These are phyloP conservation scores for Procambarus virginalis DNA, from an alignment of 1,140 invertebrate genomes.

Conservation along the genomic window DNA sequence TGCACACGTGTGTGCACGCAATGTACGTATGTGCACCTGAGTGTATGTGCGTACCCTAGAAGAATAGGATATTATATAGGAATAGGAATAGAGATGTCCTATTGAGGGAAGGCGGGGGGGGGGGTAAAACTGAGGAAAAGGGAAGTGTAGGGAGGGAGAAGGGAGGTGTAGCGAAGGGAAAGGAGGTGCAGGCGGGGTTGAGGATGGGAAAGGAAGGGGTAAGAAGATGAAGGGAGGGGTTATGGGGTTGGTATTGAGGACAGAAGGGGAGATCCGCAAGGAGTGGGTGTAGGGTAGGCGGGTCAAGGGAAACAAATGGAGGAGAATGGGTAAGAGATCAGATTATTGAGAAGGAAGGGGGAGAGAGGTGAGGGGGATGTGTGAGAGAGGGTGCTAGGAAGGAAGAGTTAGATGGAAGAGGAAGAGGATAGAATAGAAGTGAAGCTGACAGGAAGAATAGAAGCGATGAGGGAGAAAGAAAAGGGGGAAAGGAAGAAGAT, in stretches of 20 bases:
- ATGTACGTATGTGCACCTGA: too few relatives aligned
- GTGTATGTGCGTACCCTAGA: too few relatives aligned
- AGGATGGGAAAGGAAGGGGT: not conserved
- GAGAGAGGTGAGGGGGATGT: slow-evolving; percentile 1
- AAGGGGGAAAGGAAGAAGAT: too few relatives aligned
- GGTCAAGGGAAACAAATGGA: too few relatives aligned
- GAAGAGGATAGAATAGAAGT: not conserved
- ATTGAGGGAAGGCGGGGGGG: not conserved
- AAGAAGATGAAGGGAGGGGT: not conserved
- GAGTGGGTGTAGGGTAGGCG: too few relatives aligned
- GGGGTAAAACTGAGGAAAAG: not conserved
- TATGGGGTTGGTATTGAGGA: not conserved
- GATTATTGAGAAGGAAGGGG: not conserved
- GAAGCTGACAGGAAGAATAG: not conserved
- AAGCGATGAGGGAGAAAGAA: slow-evolving; percentile 1
- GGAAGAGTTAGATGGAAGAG: not conserved
- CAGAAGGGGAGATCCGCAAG: too few relatives aligned
- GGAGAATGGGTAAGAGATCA: too few relatives aligned
- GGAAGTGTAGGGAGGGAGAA: not conserved
- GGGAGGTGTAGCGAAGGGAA: not conserved
- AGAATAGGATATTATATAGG: too few relatives aligned
- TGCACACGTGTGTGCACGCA: too few relatives aligned
- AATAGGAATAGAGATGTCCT: too few relatives aligned
- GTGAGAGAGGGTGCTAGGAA: not conserved
- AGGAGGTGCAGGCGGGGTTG: not conserved